Base-by-base conservation (phyloP, 1,140 invertebrate genomes). In the Uloborus diversus region DNA sequence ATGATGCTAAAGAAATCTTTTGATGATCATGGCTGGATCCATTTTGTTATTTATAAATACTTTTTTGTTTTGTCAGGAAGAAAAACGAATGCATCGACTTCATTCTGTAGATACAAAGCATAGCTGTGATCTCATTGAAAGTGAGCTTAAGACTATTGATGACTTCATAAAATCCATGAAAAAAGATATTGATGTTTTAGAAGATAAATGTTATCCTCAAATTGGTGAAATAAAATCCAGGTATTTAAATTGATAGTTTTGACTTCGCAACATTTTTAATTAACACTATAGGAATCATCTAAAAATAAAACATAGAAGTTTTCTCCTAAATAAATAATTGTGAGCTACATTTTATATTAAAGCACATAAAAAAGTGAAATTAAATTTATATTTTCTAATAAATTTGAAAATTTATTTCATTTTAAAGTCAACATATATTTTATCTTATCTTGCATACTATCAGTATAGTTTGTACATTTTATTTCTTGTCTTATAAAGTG, bases 81-180 rank as follows among this genome's bases (percentile, higher is more conserved):
- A 94, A n/a, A 90, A 92, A 20, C 90, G 95, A 66, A 90, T 97
- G 59, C 92, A 94, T 81, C 90, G 92, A 30, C 90, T 97, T 33
- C 95, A 98, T 88, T 95, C 95, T 2, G 89, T 96, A 23, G 96
- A 99, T 85, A 95, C 96, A 17, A 98, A 97, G 86, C 91, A 93
- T 83, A 94, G 94, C 82, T 96, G 94, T 61, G 95, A 97, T 86
- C 90, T 93, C 65, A 90, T 98, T 25, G 96, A 98, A 83, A 91
- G 93, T 65, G 94, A 98, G 76, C 90, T 99, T 51, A 89, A 93
- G 25, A 89, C 89, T 69, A 91, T 94, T 56, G 97, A 99, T 87
- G 92, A 93, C 64, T 92, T 91, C 80, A 95, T 99, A 68, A 92
- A 96, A 84, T 92, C 92, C 61, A 92, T 98, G 87, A 95, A 97